phyloP scores from a whole-genome alignment of 2,888 invertebrate genomes.

The Meta bourneti region DNA sequence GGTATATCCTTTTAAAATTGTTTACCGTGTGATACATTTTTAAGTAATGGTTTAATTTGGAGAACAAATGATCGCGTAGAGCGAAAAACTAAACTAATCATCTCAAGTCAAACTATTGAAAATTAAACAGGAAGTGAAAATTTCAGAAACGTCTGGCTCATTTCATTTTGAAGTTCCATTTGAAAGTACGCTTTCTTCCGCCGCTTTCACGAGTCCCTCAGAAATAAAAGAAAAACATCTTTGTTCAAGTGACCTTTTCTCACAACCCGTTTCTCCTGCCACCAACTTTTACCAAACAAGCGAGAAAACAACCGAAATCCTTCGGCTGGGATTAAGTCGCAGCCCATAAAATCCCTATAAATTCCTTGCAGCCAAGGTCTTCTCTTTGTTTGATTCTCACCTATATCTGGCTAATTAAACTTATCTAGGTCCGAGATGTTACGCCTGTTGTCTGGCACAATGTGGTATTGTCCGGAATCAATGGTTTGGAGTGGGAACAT shows the following conservation, averaged over 20 bases:
- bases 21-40: no score
- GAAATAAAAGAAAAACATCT: slow-evolving; percentile 3
- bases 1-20: no score
- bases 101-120: no score
- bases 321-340: slow-evolving; percentile 10
- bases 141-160: no score
- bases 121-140: no score
- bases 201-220: neutral
- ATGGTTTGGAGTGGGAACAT: slow-evolving; percentile 24
- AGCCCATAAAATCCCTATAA: slow-evolving; percentile 49
- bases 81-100: no score
- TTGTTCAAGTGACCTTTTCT: slow-evolving; percentile 33
- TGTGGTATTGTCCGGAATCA: slow-evolving; percentile 26
- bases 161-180: no score
- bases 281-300: neutral
- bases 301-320: slow-evolving; percentile 36
- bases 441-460: slow-evolving; percentile 34
- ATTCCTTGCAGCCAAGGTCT: slow-evolving; percentile 38
- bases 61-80: no score
- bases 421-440: slow-evolving; percentile 12
- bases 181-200: neutral
- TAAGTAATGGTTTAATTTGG: no score
- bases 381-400: slow-evolving; percentile 38
- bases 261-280: slow-evolving; percentile 31
- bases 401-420: slow-evolving; percentile 40